phyloP scores from a whole-genome alignment of 2,797 vertebrate genomes.

The Gallirallus australis region DNA sequence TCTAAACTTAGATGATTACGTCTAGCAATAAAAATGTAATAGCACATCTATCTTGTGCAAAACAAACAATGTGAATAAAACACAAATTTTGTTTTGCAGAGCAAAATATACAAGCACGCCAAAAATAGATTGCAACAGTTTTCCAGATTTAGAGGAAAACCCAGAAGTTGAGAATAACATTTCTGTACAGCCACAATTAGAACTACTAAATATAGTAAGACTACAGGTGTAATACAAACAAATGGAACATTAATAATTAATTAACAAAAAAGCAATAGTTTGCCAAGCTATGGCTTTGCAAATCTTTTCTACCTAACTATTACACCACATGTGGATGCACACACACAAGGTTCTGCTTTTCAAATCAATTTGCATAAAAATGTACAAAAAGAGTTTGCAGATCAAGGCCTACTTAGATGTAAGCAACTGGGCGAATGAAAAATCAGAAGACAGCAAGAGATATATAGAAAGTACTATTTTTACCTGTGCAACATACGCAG shows the following conservation, averaged over 20 bases:
- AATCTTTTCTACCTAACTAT: background rate
- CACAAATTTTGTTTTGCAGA: background rate
- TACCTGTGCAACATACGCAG: conserved; percentile 97
- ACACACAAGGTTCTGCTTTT: background rate
- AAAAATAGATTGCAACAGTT: background rate
- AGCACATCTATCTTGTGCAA: background rate
- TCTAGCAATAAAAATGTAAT: background rate
- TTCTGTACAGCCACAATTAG: background rate
- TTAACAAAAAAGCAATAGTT: background rate
- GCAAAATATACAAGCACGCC: background rate
- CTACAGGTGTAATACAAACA: background rate
- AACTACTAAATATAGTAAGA: background rate
- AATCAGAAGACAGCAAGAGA: background rate
- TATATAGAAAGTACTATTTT: background rate
- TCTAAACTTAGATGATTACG: background rate
- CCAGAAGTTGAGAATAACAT: background rate
- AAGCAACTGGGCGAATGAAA: background rate
- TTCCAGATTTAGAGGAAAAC: background rate
- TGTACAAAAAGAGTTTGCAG: background rate
- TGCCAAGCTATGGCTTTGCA: background rate
- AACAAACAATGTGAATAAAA: background rate
- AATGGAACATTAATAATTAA: background rate
- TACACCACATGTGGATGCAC: background rate
- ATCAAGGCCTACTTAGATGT: background rate
- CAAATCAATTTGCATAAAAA: background rate